Evolutionary conservation across 2,888 invertebrate genomes (phyloP), one percentile per base, ranked within the genome.

Genomic region (Chrysolina haemoptera): DNA sequence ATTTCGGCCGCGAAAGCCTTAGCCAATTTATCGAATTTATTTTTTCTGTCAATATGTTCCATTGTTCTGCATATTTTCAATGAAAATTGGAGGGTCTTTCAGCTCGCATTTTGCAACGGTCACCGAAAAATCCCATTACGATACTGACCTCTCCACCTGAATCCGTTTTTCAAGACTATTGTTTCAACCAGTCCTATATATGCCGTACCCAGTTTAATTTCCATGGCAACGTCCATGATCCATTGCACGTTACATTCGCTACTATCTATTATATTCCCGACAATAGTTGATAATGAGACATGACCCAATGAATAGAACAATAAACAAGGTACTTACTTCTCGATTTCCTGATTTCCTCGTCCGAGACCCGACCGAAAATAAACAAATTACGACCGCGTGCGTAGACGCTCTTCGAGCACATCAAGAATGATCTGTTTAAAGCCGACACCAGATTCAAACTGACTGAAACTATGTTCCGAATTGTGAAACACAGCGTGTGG

Each of bases 401-500:
- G 64, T 16, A 27, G 41, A 48, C 53, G n/a, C 27, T 67, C 50
- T 59, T 67, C 20, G 27, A 72, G 41, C 66, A 20, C 68, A 72
- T 72, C 72, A 62, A 53, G 53, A 68, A 68, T 74, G 67, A 70
- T 63, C 70, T 74, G 74, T 46, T 66, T 63, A 71, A 59, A 68
- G 67, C 68, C 64, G 64, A 68, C 64, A 68, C 27, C 68, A 64
- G 66, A 74, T 66, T 70, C 67, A 67, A 74, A 74, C 74, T 74
- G 74, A 67, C 62, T 74, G 74, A 71, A 74, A 74, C 71, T 71
- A 68, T 74, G 66, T 46, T 46, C 46, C 14, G 43, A 43, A 63
- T 68, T 62, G 69, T 62, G 70, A 55, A 70, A 68, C 74, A 55
- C 67, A 62, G 70, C 74, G 70, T 74, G 74, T 64, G 70, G 71